A percentile compares a stretch with the other conserved stretches of the same genome.
Evolutionary conservation across 2,113 vertebrate genomes (phyloP).

Genomic region (Brachypodius melanocephalos): DNA sequence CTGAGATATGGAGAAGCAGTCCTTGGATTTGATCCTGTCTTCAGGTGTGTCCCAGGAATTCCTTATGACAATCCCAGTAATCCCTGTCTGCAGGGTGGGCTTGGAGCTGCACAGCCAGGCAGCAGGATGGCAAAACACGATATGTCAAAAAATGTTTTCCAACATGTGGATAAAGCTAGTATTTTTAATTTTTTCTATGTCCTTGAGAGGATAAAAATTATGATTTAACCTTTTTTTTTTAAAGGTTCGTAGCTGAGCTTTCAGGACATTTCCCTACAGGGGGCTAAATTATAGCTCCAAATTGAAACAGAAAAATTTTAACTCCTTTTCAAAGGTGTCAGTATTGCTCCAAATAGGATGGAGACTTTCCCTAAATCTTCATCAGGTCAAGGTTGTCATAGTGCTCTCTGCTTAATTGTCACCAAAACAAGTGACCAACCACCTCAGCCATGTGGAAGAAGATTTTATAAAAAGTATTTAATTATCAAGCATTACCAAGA

Average conservation of each 20-base stretch:
- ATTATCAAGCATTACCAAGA: background rate
- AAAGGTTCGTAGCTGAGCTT: background rate
- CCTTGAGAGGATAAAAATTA: background rate
- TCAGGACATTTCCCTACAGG: background rate
- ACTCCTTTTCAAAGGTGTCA: background rate
- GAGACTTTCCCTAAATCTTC: background rate
- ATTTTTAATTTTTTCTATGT: background rate
- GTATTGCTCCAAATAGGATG: background rate
- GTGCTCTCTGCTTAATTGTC: background rate
- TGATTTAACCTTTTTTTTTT: background rate
- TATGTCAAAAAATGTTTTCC: background rate
- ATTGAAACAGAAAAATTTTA: background rate
- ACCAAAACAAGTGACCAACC: background rate
- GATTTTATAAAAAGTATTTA: background rate
- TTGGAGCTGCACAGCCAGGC: background rate
- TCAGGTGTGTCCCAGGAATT: constrained; percentile 72
- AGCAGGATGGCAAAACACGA: background rate
- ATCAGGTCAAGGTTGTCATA: rapidly evolving
- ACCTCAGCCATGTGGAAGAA: background rate
- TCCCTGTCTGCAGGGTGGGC: background rate
- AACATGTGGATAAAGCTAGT: background rate
- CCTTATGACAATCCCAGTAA: rapidly evolving
- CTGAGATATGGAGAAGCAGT: constrained; percentile 68
- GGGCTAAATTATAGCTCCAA: background rate
- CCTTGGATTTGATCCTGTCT: constrained; percentile 75